Evolutionary conservation across 2,888 invertebrate genomes (phyloP).

Genomic region (Hoplodrina ambigua): DNA sequence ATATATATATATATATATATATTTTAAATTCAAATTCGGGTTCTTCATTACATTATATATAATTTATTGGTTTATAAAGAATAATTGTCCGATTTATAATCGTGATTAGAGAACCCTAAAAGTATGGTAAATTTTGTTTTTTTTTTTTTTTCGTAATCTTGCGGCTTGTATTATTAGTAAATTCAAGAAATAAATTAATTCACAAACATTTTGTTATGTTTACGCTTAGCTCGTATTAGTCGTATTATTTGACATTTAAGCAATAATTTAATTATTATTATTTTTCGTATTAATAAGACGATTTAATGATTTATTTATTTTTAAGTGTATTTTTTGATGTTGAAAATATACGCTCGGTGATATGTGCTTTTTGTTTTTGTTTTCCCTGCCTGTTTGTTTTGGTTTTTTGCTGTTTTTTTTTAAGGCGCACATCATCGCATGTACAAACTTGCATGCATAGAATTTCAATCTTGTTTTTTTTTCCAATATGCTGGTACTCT

Average conservation of each 20-base stretch:
- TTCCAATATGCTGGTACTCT: too few relatives aligned
- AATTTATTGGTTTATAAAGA: background rate
- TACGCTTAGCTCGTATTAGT: slow-evolving; percentile 55
- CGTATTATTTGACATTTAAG: slow-evolving; percentile 60
- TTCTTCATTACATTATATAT: background rate
- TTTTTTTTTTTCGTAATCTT: background rate
- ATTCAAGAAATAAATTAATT: background rate
- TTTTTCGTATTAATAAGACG: slow-evolving; percentile 50
- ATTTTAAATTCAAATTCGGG: background rate
- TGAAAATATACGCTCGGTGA: slow-evolving; percentile 88
- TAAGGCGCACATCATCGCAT: background rate
- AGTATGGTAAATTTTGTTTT: background rate
- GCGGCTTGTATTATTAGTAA: background rate
- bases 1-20: background rate
- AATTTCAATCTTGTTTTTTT: background rate
- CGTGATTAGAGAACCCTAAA: background rate
- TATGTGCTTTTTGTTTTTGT: slow-evolving; percentile 80
- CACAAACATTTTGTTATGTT: slow-evolving; percentile 43
- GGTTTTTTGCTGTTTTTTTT: background rate
- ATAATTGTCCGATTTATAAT: background rate
- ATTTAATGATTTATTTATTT: slow-evolving; percentile 81
- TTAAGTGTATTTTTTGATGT: slow-evolving; percentile 81
- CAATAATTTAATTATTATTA: slow-evolving; percentile 51
- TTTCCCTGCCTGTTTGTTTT: slow-evolving; percentile 47
- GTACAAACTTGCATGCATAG: slow-evolving; percentile 3